Base-by-base conservation (phyloP, 30 jellyfish, hydroid and myxozoan species). In the Haliclystus octoradiatus region DNA sequence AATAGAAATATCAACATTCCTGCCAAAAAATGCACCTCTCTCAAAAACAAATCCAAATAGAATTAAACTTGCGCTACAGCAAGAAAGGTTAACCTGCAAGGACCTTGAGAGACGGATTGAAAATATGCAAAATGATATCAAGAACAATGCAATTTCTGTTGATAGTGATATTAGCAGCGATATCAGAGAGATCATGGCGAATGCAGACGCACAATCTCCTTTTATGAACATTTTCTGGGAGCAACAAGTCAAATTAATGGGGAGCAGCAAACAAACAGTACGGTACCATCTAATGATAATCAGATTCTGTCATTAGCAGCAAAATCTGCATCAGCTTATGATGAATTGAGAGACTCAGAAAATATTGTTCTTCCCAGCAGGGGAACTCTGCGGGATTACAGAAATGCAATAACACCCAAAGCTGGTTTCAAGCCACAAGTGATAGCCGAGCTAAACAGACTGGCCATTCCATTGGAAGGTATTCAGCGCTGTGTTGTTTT, bases 221-320 rank as follows among this genome's bases (percentile, higher is more conserved):
- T 76, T 76, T 28, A 76, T 76, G 84, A 67, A 76, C 52, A 50
- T 76, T 4, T 76, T 76, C 52, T 76, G 89, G 86, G 85, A 68
- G 32, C 79, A 76, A 52, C 89, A 68, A 31, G 31, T 47, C 15
- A 67, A 31, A 49, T n/a, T 23, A 30, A 46, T 50, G 27, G 26
- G 50, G 26, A 26, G 23, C 27, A 28, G 51, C 4, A 33, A 29
- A 25, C 66, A 69, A 27, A 15, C 71, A 29, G 33, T 31, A 64
- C 64, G 74, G 34, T 75, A 75, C 49, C 86, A 75, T 75, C 86
- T 83, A 31, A 75, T 75, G 86, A 75, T 75, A 3, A 75, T 75
- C 28, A 33, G 86, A 33, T 75, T 75, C 34, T 72, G 76, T 66
- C 84, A 12, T 53, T 65, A 12, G 63, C 87, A 5, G 24, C 66